phyloP scores from a whole-genome alignment of 2,888 invertebrate species.

The Hydroisotoma schaefferi region DNA sequence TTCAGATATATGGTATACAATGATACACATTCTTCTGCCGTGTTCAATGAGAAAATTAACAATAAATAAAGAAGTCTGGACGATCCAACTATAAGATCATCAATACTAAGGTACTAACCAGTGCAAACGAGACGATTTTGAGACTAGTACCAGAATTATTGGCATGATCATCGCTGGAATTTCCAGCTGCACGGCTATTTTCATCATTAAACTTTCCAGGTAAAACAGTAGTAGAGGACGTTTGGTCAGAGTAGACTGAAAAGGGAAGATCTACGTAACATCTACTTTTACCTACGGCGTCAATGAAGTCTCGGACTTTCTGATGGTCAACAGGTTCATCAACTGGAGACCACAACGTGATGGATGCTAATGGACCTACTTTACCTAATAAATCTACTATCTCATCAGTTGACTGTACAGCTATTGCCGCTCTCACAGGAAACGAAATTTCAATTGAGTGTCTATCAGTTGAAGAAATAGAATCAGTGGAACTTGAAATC shows the following conservation, averaged over 20 bases:
- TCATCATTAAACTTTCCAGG: no score
- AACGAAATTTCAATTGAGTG: slow-evolving; percentile 65
- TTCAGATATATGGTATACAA: no score
- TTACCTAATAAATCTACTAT: slow-evolving; percentile 60
- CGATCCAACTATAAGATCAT: no score
- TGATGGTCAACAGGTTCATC: slow-evolving; percentile 66
- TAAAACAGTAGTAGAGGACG: background rate
- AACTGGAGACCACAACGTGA: slow-evolving; percentile 75
- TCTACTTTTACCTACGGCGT: slow-evolving; percentile 63
- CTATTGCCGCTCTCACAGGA: slow-evolving; percentile 69
- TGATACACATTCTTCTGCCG: no score
- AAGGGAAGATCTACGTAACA: slow-evolving; percentile 76
- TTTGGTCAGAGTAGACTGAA: slow-evolving; percentile 54
- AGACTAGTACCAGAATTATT: background rate
- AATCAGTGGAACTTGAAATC: slow-evolving; percentile 49
- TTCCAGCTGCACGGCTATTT: background rate
- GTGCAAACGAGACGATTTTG: no score
- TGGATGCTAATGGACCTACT: slow-evolving; percentile 58
- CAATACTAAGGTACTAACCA: no score
- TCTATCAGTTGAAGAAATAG: no score
- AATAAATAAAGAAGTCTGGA: no score
- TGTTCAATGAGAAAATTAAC: no score
- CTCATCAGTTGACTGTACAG: slow-evolving; percentile 63
- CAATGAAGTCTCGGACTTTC: slow-evolving; percentile 64
- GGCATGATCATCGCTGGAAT: background rate